Evolutionary conservation across 2,113 vertebrate species (phyloP).

Genomic region (Mystacornis crossleyi): DNA sequence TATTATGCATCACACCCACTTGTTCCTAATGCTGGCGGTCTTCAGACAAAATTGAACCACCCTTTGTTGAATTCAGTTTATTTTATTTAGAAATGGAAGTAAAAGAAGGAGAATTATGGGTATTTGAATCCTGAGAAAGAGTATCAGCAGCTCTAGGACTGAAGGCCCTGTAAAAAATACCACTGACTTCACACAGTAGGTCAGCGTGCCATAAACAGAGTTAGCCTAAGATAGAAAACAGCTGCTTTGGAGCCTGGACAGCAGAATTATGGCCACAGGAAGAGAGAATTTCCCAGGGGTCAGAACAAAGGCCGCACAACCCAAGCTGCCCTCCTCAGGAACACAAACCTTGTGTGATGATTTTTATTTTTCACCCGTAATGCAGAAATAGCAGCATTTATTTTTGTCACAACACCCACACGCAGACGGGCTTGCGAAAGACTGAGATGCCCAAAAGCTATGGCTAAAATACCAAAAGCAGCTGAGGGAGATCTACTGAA

Average conservation of each 20-base stretch:
- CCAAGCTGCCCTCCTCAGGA: not conserved
- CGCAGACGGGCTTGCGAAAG: not conserved
- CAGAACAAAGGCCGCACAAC: not conserved
- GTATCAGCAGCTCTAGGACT: not conserved
- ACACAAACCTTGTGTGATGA: not conserved
- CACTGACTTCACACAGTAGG: not conserved
- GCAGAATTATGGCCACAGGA: not conserved
- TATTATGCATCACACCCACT: not conserved
- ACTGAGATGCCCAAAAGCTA: not conserved
- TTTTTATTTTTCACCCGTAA: not conserved
- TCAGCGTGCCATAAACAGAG: not conserved
- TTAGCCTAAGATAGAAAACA: not conserved
- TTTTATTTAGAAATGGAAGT: not conserved
- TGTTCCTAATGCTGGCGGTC: not conserved
- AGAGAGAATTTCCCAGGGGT: not conserved
- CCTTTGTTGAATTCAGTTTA: not conserved
- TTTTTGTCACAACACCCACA: not conserved
- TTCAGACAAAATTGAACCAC: not conserved
- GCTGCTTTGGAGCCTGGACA: not conserved
- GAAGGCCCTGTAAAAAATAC: not conserved
- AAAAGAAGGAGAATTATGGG: not conserved
- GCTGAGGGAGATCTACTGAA: not conserved
- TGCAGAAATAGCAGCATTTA: not conserved
- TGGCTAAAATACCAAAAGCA: not conserved
- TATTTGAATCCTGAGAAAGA: not conserved